phyloP scores from a whole-genome alignment of 1,140 invertebrate species.

The Apis dorsata region DNA sequence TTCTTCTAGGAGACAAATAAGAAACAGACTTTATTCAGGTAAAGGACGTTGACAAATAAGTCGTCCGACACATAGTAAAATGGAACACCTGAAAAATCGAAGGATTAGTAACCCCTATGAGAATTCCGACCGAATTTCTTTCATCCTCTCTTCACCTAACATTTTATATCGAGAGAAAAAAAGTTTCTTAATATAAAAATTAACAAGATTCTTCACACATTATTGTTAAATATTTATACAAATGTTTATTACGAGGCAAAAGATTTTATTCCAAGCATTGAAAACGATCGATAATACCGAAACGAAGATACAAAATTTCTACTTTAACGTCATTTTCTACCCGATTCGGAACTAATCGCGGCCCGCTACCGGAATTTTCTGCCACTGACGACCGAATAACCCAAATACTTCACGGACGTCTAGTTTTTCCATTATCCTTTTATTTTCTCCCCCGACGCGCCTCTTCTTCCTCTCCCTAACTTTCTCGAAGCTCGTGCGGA shows the following conservation, averaged over 20 bases:
- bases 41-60: slow-evolving; percentile 73
- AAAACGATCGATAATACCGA: not conserved
- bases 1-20: slow-evolving; percentile 17
- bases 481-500: slow-evolving; percentile 14
- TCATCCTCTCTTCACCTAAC: not conserved
- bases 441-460: slow-evolving; percentile 40
- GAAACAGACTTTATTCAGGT: slow-evolving; percentile 65
- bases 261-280: not conserved
- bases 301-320: not conserved
- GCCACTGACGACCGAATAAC: slow-evolving; percentile 71
- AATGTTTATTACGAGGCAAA: not conserved
- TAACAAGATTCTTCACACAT: not conserved
- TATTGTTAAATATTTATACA: not conserved
- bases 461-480: not conserved
- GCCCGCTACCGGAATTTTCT: slow-evolving; percentile 62
- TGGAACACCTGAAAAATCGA: slow-evolving; percentile 71
- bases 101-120: slow-evolving; percentile 62
- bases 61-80: slow-evolving; percentile 48
- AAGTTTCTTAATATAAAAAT: too few relatives aligned
- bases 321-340: not conserved
- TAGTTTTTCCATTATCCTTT: slow-evolving; percentile 50
- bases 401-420: slow-evolving; percentile 47
- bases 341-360: slow-evolving; percentile 66
- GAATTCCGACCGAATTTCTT: slow-evolving; percentile 19
- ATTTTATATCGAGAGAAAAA: not conserved